Conservation (phyloP, 2,797 vertebrate genomes). For the Meda fulgida region DNA sequence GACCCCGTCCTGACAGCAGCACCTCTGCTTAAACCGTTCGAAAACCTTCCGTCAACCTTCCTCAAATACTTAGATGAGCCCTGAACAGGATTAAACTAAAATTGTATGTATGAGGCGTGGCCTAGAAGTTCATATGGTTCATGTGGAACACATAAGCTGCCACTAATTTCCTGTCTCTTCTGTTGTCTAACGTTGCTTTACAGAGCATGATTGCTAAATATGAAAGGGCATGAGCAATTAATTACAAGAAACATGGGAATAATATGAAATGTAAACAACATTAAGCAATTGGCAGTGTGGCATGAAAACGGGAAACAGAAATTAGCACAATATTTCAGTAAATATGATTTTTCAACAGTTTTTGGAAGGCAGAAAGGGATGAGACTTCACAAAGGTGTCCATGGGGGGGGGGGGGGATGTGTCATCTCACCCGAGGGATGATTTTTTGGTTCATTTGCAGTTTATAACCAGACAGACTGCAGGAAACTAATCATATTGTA, state of each 20-base stretch:
- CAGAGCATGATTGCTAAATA: not conserved
- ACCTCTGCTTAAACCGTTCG: not conserved
- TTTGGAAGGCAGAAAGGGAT: not conserved
- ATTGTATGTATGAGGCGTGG: not conserved
- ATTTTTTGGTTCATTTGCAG: not conserved
- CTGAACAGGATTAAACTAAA: not conserved
- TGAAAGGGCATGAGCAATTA: not conserved
- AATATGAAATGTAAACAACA: not conserved
- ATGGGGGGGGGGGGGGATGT: not conserved
- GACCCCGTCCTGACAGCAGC: not conserved
- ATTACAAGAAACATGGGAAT: not conserved
- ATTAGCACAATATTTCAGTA: not conserved
- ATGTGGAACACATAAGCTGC: not conserved
- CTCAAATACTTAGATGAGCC: not conserved
- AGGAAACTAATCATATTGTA: constrained; percentile 2
- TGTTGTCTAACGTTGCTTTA: not conserved
- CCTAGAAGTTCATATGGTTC: not conserved
- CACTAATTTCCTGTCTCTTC: not conserved
- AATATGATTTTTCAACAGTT: not conserved
- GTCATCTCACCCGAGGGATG: constrained; percentile 28
- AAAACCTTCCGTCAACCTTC: not conserved
- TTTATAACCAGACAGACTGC: constrained; percentile 20
- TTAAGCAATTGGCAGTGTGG: not conserved
- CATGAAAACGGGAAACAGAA: not conserved
- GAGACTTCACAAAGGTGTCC: not conserved